phyloP scores from a whole-genome alignment of 2,888 invertebrate genomes.

The Selenia dentaria region DNA sequence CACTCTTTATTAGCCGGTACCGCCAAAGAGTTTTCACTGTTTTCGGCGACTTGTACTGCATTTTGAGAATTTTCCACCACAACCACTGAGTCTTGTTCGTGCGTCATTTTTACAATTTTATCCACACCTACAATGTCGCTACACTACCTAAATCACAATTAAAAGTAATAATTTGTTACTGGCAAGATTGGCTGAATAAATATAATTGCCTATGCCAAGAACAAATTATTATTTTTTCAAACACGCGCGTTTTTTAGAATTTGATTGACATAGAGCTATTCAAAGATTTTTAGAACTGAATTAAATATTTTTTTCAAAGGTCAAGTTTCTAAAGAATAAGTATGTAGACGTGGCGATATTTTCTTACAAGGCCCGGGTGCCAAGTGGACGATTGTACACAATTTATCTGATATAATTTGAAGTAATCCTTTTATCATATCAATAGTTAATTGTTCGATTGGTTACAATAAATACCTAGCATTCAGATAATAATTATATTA shows the following conservation, averaged over 20 bases:
- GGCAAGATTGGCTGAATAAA: constrained; percentile 20
- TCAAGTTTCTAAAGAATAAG: constrained; percentile 22
- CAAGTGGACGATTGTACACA: constrained; percentile 57
- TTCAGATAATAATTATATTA: constrained; percentile 8
- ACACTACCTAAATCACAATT: constrained; percentile 40
- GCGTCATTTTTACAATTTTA: constrained; percentile 51
- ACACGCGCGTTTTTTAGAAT: constrained; percentile 32
- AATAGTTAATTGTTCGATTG: constrained; percentile 62
- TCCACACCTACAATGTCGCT: constrained; percentile 33
- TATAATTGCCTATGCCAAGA: constrained; percentile 26
- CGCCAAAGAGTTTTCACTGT: constrained; percentile 23
- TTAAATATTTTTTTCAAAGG: too few relatives aligned
- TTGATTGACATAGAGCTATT: too few relatives aligned
- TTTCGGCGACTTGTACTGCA: constrained; percentile 38
- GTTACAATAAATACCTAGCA: constrained; percentile 16
- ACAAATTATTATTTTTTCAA: constrained; percentile 32
- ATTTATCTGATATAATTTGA: constrained; percentile 60
- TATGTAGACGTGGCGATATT: constrained; percentile 36
- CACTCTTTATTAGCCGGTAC: constrained; percentile 28
- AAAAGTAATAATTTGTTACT: constrained; percentile 29
- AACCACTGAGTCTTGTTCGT: constrained; percentile 58
- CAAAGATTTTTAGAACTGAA: too few relatives aligned
- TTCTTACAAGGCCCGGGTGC: constrained; percentile 57
- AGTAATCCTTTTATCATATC: constrained; percentile 69
- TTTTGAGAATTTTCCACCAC: constrained; percentile 47